These are phyloP conservation scores for Syrmaticus mikado DNA, from an alignment of 2,113 vertebrate species.

Conservation along the genomic window DNA sequence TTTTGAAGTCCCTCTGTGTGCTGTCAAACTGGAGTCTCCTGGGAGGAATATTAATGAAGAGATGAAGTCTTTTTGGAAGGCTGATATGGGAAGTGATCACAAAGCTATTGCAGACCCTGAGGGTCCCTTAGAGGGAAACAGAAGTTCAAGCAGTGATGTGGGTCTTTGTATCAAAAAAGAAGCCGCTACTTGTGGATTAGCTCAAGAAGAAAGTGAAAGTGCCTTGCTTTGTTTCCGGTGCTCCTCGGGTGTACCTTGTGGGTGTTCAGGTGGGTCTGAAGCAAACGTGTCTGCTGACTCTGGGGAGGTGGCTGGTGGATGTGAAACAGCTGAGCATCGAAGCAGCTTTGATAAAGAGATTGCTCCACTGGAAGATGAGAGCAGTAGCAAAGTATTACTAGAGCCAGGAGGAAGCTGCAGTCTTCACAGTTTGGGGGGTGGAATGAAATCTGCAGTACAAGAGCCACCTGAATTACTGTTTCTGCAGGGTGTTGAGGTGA, in stretches of 20 bases:
- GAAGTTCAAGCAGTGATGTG: background rate
- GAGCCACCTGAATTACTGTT: background rate
- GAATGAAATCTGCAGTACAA: background rate
- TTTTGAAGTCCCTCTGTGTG: slow-evolving; percentile 57
- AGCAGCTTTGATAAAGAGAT: background rate
- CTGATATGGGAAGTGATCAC: background rate
- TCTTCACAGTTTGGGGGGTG: background rate
- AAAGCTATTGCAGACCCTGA: background rate
- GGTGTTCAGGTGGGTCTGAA: background rate
- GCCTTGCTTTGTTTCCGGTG: background rate
- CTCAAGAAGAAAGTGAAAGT: slow-evolving; percentile 2
- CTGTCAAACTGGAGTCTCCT: slow-evolving; percentile 81
- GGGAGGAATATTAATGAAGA: slow-evolving; percentile 80
- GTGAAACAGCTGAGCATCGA: background rate
- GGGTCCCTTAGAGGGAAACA: background rate
- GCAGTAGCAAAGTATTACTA: background rate
- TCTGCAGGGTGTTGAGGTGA: background rate
- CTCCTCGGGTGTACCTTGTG: background rate
- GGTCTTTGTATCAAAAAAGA: background rate
- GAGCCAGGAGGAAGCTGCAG: background rate
- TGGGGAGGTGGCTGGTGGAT: background rate
- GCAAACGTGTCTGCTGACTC: background rate
- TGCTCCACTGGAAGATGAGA: background rate
- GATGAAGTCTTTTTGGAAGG: slow-evolving; percentile 82
- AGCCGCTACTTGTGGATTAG: background rate